Evolutionary conservation across 2,113 vertebrate species (phyloP).

Genomic region (Piaya cayana): DNA sequence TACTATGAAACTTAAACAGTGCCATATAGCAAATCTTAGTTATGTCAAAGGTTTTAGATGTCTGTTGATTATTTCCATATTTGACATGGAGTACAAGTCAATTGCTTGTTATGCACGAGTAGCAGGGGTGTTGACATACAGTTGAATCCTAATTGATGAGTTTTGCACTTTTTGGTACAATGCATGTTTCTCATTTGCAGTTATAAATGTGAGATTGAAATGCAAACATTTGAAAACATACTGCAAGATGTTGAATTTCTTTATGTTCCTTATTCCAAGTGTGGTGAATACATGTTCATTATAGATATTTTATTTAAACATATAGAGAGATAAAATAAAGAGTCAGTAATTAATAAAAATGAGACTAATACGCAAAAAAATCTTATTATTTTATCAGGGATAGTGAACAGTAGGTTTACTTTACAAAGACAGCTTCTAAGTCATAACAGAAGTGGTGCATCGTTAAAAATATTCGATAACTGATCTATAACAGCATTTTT

Average conservation of each 20-base stretch:
- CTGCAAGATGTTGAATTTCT: neutral
- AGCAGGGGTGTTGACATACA: neutral
- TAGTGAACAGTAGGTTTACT: conserved; percentile 29
- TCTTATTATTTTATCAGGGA: neutral
- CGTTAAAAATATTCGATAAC: conserved; percentile 73
- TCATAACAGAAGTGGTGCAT: conserved; percentile 31
- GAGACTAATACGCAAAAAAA: neutral
- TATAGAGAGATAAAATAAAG: conserved; percentile 5
- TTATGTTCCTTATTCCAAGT: neutral
- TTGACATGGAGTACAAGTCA: neutral
- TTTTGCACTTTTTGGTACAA: conserved; percentile 57
- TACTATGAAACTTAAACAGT: conserved; percentile 5
- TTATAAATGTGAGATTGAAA: conserved; percentile 27
- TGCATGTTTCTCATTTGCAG: conserved; percentile 54
- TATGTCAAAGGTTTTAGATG: conserved; percentile 29
- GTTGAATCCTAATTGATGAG: conserved; percentile 4
- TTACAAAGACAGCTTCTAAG: conserved; percentile 36
- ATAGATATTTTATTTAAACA: neutral
- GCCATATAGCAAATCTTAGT: neutral
- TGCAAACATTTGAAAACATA: conserved; percentile 13
- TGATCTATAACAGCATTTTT: conserved; percentile 65
- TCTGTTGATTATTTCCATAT: conserved; percentile 33
- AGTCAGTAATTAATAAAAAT: neutral
- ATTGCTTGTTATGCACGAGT: neutral
- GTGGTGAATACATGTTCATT: neutral